Conservation (phyloP, 1,140 invertebrate species). For the Heliconius congener region DNA sequence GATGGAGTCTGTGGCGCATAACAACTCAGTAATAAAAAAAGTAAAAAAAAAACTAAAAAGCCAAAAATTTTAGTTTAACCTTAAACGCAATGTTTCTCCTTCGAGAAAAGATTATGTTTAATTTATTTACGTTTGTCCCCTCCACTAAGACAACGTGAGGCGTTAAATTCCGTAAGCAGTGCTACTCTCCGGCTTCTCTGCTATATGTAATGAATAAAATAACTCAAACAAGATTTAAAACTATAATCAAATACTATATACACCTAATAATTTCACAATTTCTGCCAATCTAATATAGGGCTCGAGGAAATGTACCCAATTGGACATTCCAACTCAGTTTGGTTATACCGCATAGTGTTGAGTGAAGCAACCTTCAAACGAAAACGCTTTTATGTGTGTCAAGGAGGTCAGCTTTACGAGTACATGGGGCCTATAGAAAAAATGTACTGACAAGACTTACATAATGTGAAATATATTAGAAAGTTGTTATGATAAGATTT, state of each 20-base stretch:
- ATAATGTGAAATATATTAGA: background rate
- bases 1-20: too few species aligned
- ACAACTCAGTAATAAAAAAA: too few species aligned
- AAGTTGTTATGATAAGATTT: background rate
- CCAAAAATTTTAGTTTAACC: too few species aligned
- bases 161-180: too few species aligned
- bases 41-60: too few species aligned
- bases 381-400: background rate
- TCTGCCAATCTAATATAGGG: background rate
- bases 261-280: background rate
- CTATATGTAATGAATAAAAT: too few species aligned
- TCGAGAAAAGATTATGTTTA: too few species aligned
- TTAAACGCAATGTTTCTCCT: too few species aligned
- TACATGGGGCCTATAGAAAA: background rate
- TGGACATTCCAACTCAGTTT: background rate
- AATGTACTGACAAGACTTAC: background rate
- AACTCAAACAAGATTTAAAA: too few species aligned
- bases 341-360: background rate
- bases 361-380: background rate
- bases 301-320: background rate
- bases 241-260: background rate
- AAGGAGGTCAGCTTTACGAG: conserved; percentile 2
- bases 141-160: too few species aligned
- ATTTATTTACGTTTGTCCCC: too few species aligned
- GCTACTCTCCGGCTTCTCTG: too few species aligned